phyloP scores from a whole-genome alignment of 2,888 invertebrate species.

The Machimus atricapillus region DNA sequence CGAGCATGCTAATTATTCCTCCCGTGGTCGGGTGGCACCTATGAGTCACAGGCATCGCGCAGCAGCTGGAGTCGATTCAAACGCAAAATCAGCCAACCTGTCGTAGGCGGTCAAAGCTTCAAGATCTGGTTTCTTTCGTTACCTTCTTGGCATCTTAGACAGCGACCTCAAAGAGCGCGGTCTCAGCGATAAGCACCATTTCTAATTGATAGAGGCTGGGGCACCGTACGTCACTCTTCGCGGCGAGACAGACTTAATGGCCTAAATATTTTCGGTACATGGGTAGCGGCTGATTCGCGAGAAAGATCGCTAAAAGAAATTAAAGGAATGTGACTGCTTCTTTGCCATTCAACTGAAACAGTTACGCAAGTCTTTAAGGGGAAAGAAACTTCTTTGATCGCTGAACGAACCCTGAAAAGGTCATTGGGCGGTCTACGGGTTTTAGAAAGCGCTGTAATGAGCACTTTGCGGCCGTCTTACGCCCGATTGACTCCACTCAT shows the following conservation, averaged over 20 bases:
- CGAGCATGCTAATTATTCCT: slow-evolving; percentile 12
- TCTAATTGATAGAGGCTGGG: not conserved
- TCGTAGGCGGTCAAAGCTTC: not conserved
- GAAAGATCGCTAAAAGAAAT: not conserved
- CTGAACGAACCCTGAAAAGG: not conserved
- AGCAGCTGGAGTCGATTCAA: not conserved
- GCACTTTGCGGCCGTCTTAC: not conserved
- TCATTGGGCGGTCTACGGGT: not conserved
- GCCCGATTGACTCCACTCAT: not conserved
- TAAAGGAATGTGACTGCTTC: not conserved
- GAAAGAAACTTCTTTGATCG: not conserved
- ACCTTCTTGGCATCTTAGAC: not conserved
- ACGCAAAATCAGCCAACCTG: not conserved
- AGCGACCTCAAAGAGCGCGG: not conserved
- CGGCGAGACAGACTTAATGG: not conserved
- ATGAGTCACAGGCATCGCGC: not conserved
- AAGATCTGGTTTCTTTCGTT: not conserved
- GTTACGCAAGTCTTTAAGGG: not conserved
- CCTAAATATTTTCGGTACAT: not conserved
- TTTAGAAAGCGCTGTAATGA: not conserved
- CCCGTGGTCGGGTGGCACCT: not conserved
- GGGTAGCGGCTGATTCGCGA: not conserved
- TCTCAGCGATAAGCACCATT: not conserved
- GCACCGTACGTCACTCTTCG: not conserved
- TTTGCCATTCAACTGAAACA: not conserved